Percentiles rank a stretch among this genome's conserved stretches.
Evolutionary conservation across 2,888 invertebrate genomes (phyloP).

Genomic region (Patella caerulea): DNA sequence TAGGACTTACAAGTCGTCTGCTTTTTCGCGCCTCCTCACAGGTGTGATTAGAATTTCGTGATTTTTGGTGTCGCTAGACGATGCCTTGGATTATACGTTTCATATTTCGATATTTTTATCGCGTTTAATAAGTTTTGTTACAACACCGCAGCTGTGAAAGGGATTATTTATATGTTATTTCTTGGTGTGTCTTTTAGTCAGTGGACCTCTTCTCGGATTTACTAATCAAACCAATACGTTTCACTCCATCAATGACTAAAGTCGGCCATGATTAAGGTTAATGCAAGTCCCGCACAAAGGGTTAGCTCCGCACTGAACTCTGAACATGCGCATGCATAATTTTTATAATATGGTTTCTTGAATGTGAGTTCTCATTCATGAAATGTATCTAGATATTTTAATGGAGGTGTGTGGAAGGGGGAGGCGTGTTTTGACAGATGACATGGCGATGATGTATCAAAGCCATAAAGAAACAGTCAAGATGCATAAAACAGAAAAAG

Average conservation of each 20-base stretch:
- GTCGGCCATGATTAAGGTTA: neutral
- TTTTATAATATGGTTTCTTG: neutral
- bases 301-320: neutral
- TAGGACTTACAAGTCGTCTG: too few species aligned
- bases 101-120: too few species aligned
- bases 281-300: slow-evolving; percentile 1
- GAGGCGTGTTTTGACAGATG: slow-evolving; percentile 7
- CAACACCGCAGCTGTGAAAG: neutral
- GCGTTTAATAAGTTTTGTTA: too few species aligned
- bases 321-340: slow-evolving; percentile 9
- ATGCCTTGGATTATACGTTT: too few species aligned
- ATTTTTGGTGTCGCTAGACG: too few species aligned
- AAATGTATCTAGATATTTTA: neutral
- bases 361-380: neutral
- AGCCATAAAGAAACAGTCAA: neutral
- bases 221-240: neutral
- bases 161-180: neutral
- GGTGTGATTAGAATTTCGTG: too few species aligned
- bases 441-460: neutral
- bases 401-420: neutral
- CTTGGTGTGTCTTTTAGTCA: too few species aligned
- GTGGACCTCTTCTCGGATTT: neutral
- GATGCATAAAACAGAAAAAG: neutral
- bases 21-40: too few species aligned
- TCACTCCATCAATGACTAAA: neutral